Conservation (phyloP, 2,113 vertebrate genomes). For the Thermophis baileyi region DNA sequence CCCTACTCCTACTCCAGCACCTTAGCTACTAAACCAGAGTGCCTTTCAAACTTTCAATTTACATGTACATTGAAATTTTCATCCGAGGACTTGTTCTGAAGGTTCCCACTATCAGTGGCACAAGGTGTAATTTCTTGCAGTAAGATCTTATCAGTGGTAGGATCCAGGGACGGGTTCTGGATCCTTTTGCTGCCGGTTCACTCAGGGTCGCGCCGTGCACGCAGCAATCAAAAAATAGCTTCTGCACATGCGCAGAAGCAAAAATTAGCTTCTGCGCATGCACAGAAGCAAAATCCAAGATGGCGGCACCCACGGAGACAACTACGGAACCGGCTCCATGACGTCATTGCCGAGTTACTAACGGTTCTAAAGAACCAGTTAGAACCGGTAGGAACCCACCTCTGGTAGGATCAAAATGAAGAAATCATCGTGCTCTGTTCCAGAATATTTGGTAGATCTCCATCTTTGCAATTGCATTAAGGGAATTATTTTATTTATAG, state of each 20-base stretch:
- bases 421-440: background rate
- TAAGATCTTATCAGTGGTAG: background rate
- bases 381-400: too few relatives aligned
- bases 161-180: too few relatives aligned
- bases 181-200: too few relatives aligned
- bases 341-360: too few relatives aligned
- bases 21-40: background rate
- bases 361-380: too few relatives aligned
- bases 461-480: background rate
- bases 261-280: too few relatives aligned
- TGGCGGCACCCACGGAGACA: too few relatives aligned
- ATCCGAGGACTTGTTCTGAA: background rate
- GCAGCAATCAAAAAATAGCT: too few relatives aligned
- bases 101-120: background rate
- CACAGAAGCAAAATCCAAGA: too few relatives aligned
- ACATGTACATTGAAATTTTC: background rate
- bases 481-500: background rate
- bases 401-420: background rate
- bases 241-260: too few relatives aligned
- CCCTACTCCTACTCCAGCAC: background rate
- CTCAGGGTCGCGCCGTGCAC: too few relatives aligned
- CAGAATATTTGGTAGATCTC: background rate
- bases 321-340: too few relatives aligned
- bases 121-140: background rate
- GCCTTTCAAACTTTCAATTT: background rate